Base-by-base conservation (phyloP, 2,888 invertebrate genomes). In the Bibio marci region DNA sequence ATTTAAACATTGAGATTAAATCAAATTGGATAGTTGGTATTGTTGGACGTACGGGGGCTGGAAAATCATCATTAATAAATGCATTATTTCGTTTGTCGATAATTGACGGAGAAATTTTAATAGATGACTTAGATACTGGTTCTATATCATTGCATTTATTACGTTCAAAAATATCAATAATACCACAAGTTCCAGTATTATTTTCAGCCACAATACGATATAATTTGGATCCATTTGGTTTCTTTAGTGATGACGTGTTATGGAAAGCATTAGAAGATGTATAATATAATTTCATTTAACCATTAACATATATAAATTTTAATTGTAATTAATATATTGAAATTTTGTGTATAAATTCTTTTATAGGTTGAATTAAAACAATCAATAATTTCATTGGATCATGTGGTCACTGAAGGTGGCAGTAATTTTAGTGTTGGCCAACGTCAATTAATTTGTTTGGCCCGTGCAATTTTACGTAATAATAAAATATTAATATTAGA, bases 361-460 rank as follows among this genome's bases (percentile, higher is more conserved):
- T 26, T n/a, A n/a, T 26, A 35, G 35, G 35, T 85, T 22, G 81
- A 85, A 51, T 54, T 86, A 27, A 82, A 81, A 52, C 73, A 76
- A 25, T 64, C 69, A 0, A 58, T 81, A 0, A 66, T 67, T 2
- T 70, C 74, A 2, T 60, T 86, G 19, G 76, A 80, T 45, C 71
- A 68, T 41, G 70, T 71, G 48, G 71, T 86, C 26, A 65, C 72
- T 0, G 81, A 82, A 54, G 77, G 79, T 1, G 82, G 82, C 1
- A 58, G 65, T 8, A 82, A 82, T 56, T 70, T 85, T 48, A 72
- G 71, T 44, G 70, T 73, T 6, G 87, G 86, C 0, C 81, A 86
- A 54, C 63, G 82, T 22, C 86, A 87, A 56, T 62, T 86, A 42
- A 67, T 86, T 38, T 87, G 87, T 54, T 65, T 88, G 36, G 86